phyloP scores from a whole-genome alignment of 2,888 invertebrate species.

The Achlya flavicornis region DNA sequence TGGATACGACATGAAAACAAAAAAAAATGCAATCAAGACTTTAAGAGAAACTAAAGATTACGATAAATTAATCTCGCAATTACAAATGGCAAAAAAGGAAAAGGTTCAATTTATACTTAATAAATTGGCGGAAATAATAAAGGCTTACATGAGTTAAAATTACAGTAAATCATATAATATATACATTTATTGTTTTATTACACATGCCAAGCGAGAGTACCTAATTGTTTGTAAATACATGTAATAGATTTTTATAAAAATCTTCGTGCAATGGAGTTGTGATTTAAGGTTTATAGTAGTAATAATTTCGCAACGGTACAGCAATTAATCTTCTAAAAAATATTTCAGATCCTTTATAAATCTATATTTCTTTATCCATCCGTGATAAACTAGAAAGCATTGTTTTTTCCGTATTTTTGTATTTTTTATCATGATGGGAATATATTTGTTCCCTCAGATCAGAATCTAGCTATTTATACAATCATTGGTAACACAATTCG shows the following conservation, averaged over 20 bases:
- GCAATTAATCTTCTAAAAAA: background rate
- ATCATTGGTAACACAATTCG: too few species aligned
- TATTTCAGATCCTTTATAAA: too few species aligned
- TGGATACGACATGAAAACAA: slow-evolving; percentile 53
- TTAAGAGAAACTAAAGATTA: slow-evolving; percentile 60
- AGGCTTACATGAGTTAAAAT: slow-evolving; percentile 53
- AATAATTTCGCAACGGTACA: background rate
- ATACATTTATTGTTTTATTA: background rate
- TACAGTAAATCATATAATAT: background rate
- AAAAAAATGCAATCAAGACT: slow-evolving; percentile 61
- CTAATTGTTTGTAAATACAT: too few species aligned
- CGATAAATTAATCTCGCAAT: slow-evolving; percentile 54
- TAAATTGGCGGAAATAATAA: slow-evolving; percentile 62
- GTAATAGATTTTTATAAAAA: background rate
- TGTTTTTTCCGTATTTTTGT: too few species aligned
- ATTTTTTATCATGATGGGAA: too few species aligned
- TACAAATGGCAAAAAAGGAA: slow-evolving; percentile 59
- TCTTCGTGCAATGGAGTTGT: background rate
- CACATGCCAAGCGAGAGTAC: too few species aligned
- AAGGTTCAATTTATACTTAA: slow-evolving; percentile 59
- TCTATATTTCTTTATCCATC: too few species aligned
- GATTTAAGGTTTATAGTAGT: background rate
- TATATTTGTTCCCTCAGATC: too few species aligned
- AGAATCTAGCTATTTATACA: too few species aligned
- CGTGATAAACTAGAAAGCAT: too few species aligned